These are phyloP conservation scores for Xenentodon cancila DNA, from an alignment of 2,797 vertebrate genomes.

Conservation along the genomic window DNA sequence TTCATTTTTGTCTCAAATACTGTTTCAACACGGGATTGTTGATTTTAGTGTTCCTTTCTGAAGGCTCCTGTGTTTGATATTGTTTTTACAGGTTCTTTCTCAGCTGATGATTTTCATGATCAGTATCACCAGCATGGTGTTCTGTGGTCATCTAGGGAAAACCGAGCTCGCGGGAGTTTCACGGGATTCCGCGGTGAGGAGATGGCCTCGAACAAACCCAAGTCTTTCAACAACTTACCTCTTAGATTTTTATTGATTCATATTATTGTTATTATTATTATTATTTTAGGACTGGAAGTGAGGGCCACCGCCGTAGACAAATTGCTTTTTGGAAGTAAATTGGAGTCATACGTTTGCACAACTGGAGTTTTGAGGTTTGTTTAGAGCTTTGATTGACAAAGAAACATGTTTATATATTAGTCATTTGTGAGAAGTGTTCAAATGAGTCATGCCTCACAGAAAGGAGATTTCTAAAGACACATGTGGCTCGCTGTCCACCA, in stretches of 20 bases:
- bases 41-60: neutral
- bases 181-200: slow-evolving; percentile 84
- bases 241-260: neutral
- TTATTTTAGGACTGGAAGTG: neutral
- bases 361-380: too few relatives aligned
- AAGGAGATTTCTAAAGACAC: too few relatives aligned
- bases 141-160: slow-evolving; percentile 91
- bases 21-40: neutral
- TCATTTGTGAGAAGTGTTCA: too few relatives aligned
- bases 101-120: slow-evolving; percentile 86
- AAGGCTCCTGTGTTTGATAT: neutral
- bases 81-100: slow-evolving; percentile 80
- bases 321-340: too few relatives aligned
- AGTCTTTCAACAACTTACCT: neutral
- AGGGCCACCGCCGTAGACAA: too few relatives aligned
- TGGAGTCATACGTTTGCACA: too few relatives aligned
- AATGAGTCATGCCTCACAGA: too few relatives aligned
- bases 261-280: neutral
- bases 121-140: slow-evolving; percentile 87
- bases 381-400: too few relatives aligned
- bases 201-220: neutral
- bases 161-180: slow-evolving; percentile 85
- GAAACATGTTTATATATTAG: too few relatives aligned
- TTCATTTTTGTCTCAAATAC: neutral
- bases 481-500: too few relatives aligned